phyloP scores from a whole-genome alignment of 2,797 vertebrate species.

The Spinus olivaceus region DNA sequence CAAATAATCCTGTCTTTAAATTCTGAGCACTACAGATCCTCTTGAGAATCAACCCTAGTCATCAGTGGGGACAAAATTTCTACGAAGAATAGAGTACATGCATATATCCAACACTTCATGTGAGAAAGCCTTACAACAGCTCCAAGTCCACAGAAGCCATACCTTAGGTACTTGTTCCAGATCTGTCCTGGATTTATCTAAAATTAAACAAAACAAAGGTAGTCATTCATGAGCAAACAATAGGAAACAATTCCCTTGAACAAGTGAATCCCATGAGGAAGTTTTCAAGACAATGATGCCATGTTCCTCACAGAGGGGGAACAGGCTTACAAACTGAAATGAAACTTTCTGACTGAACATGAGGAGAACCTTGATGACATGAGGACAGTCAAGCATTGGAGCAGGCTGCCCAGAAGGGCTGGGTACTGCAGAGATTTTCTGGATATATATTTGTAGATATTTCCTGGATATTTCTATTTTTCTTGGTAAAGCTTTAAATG shows the following conservation, averaged over 20 bases:
- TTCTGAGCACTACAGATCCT: neutral
- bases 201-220: slow-evolving; percentile 51
- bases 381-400: neutral
- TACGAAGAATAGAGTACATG: neutral
- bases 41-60: neutral
- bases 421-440: neutral
- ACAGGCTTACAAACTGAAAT: neutral
- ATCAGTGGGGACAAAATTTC: neutral
- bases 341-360: neutral
- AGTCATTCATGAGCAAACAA: neutral
- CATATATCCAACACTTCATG: neutral
- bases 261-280: neutral
- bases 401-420: neutral
- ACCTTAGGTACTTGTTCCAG: slow-evolving; percentile 99
- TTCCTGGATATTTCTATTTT: neutral
- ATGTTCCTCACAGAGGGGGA: neutral
- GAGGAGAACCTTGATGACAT: neutral
- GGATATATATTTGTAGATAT: neutral
- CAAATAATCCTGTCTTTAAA: neutral
- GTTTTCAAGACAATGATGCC: neutral
- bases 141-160: slow-evolving; percentile 23
- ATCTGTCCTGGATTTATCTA: slow-evolving; percentile 95
- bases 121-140: neutral
- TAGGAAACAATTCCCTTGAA: neutral
- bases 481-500: neutral